Conservation (phyloP, 1,140 invertebrate genomes). For the Steinernema feltiae region DNA sequence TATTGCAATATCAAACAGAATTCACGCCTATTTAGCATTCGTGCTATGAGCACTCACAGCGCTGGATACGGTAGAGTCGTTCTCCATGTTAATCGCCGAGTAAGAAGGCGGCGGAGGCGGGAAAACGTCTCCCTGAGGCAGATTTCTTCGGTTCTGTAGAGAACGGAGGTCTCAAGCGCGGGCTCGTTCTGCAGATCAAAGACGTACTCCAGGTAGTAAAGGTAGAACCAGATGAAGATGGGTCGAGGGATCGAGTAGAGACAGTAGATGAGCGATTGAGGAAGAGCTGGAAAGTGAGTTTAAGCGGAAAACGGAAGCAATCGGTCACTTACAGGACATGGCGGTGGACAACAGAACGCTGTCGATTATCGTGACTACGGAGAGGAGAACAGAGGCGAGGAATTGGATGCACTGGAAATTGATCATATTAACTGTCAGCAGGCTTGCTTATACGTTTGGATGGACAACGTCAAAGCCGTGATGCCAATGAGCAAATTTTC, state of each 20-base stretch:
- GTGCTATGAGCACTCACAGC: background rate
- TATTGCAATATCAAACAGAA: background rate
- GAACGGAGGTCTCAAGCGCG: background rate
- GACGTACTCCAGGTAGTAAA: slow-evolving; percentile 1
- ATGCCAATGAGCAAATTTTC: too few relatives aligned
- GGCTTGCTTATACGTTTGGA: too few relatives aligned
- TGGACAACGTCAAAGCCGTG: too few relatives aligned
- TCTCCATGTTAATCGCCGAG: background rate
- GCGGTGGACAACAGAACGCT: background rate
- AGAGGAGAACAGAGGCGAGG: background rate
- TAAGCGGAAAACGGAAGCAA: background rate
- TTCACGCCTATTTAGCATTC: background rate
- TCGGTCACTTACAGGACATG: background rate
- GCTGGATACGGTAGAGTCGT: background rate
- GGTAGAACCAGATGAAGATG: slow-evolving; percentile 3
- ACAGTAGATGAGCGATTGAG: background rate
- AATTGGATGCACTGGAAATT: background rate
- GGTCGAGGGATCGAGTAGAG: background rate
- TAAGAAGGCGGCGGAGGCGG: background rate
- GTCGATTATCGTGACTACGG: background rate
- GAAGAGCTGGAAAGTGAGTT: background rate
- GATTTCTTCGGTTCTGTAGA: slow-evolving; percentile 1
- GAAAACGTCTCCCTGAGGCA: background rate
- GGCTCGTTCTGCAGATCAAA: background rate
- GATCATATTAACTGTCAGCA: too few relatives aligned